Base-by-base conservation (phyloP, 2,888 invertebrate species). In the Heliconius erato region DNA sequence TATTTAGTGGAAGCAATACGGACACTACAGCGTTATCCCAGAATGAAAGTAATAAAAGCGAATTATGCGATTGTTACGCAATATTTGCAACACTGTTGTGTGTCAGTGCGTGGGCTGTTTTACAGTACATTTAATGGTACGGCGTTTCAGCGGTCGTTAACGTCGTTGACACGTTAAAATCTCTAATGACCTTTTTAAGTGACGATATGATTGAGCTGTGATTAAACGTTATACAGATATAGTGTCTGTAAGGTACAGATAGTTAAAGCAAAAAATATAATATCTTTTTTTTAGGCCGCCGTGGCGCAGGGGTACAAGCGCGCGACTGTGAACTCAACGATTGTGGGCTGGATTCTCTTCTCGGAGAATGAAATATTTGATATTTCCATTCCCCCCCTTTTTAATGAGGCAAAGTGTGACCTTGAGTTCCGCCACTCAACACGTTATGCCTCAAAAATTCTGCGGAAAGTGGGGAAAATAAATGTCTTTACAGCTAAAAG, bases 71-170 rank as follows among this genome's bases (percentile, higher is more conserved):
- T 76, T 69, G 74, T 81, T 81, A 59, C 76, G 63, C 68, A 81
- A 76, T 76, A 74, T 79, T 82, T 69, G 79, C 82, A 49, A 82
- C 76, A 79, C 16, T 54, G 77, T 82, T 72, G 40, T 40, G 40
- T 40, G 76, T 77, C 71, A 68, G 71, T 79, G 82, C 79, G 82
- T 82, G 54, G 82, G 82, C 26, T 80, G 74, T 77, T 77, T 82
- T 79, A 79, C 79, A 67, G 68, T 65, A 59, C 28, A 79, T 80
- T 82, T 82, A 82, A 80, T 82, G 40, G 65, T 69, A 65, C 79
- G 71, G 65, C 79, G 77, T 82, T 80, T 80, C 82, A 82, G 82
- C 71, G 82, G 79, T 67, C 67, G 81, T 49, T 49, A 49, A 16
- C 49, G 49, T 35, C 72, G 78, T 74, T 82, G 79, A 79, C 74